These are phyloP conservation scores for Gnatocerus cornutus DNA, from an alignment of 2,888 invertebrate genomes.

Conservation along the genomic window DNA sequence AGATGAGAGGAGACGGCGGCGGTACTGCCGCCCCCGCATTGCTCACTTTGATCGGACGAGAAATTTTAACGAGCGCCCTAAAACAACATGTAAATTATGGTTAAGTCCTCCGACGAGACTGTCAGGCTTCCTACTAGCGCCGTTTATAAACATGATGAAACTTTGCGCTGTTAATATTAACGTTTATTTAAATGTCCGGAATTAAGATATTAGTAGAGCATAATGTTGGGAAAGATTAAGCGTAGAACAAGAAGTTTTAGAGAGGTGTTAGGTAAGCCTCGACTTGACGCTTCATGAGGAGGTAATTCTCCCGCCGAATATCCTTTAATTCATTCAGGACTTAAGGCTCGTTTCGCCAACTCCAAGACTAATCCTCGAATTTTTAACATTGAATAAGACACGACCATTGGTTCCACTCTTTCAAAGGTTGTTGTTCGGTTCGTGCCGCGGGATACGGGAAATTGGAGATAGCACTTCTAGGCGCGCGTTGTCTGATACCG, in stretches of 20 bases:
- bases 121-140: conserved; percentile 43
- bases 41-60: conserved; percentile 34
- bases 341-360: conserved; percentile 37
- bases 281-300: conserved; percentile 60
- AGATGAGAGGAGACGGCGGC: conserved; percentile 56
- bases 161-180: conserved; percentile 60
- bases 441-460: conserved; percentile 52
- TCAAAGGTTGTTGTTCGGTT: conserved; percentile 16
- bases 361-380: conserved; percentile 4
- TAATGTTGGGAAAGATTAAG: conserved; percentile 66
- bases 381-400: conserved; percentile 18
- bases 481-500: conserved; percentile 67
- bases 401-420: conserved; percentile 30
- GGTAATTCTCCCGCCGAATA: conserved; percentile 60
- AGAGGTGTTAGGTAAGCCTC: conserved; percentile 58
- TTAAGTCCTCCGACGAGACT: conserved; percentile 50
- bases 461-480: conserved; percentile 64
- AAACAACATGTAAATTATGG: conserved; percentile 44
- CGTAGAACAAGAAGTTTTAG: conserved; percentile 62
- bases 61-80: conserved; percentile 13
- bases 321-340: conserved; percentile 61
- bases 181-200: conserved; percentile 68
- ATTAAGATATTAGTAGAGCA: conserved; percentile 70
- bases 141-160: conserved; percentile 51
- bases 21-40: conserved; percentile 28